phyloP scores from a whole-genome alignment of 2,113 vertebrate species.

The Octodon degus region DNA sequence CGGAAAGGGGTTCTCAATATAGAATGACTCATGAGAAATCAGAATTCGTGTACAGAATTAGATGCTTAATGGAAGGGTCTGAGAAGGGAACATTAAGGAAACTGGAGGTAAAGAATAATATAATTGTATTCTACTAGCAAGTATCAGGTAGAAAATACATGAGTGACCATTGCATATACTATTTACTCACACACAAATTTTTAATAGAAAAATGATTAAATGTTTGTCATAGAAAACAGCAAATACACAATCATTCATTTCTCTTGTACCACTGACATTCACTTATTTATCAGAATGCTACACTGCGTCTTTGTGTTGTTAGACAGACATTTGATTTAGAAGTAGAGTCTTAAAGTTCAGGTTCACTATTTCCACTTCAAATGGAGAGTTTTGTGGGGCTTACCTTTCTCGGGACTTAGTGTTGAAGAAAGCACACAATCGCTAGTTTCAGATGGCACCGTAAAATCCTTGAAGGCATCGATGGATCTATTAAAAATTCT shows the following conservation, averaged over 20 bases:
- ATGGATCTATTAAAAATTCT: constrained; percentile 88
- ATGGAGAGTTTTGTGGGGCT: constrained; percentile 52
- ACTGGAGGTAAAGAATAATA: constrained; percentile 38
- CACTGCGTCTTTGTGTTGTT: background rate
- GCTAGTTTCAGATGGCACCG: constrained; percentile 81
- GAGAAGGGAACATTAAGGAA: constrained; percentile 30
- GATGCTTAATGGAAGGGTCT: background rate
- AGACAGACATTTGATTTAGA: constrained; percentile 15
- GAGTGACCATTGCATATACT: background rate
- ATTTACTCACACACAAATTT: background rate
- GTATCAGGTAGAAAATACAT: background rate
- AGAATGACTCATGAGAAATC: background rate
- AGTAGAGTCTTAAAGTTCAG: constrained; percentile 13
- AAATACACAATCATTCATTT: background rate
- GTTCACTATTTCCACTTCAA: background rate
- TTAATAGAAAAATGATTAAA: constrained; percentile 5
- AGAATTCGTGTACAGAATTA: constrained; percentile 49
- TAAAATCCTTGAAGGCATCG: constrained; percentile 87
- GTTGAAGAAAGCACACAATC: constrained; percentile 87
- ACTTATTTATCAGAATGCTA: constrained; percentile 31
- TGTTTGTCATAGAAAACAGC: constrained; percentile 23
- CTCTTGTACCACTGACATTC: background rate
- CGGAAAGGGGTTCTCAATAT: background rate
- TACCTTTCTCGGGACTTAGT: constrained; percentile 85
- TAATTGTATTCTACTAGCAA: constrained; percentile 31